A percentile compares a stretch with the other conserved stretches of the same genome.
phyloP scores from a whole-genome alignment of 2,113 vertebrate species.

The Bettongia penicillata region DNA sequence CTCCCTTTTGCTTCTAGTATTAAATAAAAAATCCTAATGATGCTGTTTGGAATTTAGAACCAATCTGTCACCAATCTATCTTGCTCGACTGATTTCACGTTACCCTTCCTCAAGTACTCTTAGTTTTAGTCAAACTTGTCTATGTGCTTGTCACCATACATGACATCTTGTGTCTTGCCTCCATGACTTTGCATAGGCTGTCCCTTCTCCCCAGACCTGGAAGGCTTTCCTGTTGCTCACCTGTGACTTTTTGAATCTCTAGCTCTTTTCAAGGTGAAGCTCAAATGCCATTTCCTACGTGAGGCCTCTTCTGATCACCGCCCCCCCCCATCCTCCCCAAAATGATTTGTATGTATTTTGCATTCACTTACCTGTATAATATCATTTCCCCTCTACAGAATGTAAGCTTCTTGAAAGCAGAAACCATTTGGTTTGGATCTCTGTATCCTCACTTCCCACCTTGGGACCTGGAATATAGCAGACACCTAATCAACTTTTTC shows the following conservation, averaged over 20 bases:
- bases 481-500: not conserved
- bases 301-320: not conserved
- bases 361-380: not conserved
- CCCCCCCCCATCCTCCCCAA: not conserved
- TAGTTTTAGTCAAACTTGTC: no score
- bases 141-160: no score
- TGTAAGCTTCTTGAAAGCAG: not conserved
- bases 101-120: no score
- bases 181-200: no score
- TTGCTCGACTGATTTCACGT: no score
- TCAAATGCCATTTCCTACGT: not conserved
- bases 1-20: not conserved
- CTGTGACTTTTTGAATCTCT: not conserved
- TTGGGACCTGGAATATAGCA: not conserved
- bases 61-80: no score
- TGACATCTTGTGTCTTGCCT: no score
- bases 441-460: not conserved
- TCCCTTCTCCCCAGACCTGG: no score
- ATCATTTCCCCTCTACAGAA: not conserved
- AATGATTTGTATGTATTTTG: not conserved
- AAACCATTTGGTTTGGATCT: not conserved
- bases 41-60: no score
- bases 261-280: not conserved
- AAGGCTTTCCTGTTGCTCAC: no score
- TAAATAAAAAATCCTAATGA: not conserved